Base-by-base conservation (phyloP, 1,140 invertebrate species). In the Sycophaga agraensis region DNA sequence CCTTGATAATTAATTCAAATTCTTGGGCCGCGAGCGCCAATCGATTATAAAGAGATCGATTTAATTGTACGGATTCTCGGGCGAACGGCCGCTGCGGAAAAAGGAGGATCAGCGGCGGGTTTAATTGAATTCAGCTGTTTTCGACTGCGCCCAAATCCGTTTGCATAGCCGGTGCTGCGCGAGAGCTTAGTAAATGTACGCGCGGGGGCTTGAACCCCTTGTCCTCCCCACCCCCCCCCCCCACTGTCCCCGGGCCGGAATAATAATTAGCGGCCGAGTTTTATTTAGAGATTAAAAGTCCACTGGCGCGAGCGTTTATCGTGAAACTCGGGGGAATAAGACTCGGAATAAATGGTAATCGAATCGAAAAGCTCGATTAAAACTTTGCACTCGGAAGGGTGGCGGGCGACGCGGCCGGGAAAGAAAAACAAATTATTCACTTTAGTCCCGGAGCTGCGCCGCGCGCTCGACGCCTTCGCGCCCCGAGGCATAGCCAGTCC, bases 291-390 rank as follows among this genome's bases (percentile, higher is more conserved):
- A 4, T 6, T 6, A 31, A 31, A 31, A 4, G 28, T 11, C 5
- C 28, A 11, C 28, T 31, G 5, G 28, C 4, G 28, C 28, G 28
- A 11, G 11, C 28, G 11, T 31, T 31, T 31, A 31, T 31, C 28
- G 37, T 3, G 37, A 9, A 28, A 2, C 40, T 4, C 2, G 4
- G 40, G 19, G 16, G 21, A 5, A 7, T 11, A 11, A 4, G 28
- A 31, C 28, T 31, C 17, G 16, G 66, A 68, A 63, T 67, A 67
- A 68, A 70, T 70, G 66, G 67, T 69, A 72, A 72, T 72, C 64
- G 68, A 56, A 63, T 63, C 55, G 66, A 68, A 65, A 67, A 66
- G 69, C 68, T 63, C 65, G 63, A 72, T 70, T 70, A 69, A 70
- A 72, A 70, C 67, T 72, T 70, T 60, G 66, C 65, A 64, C 66